Evolutionary conservation across 2,797 vertebrate species (phyloP).

Genomic region (Helicolenus hilgendorfi): DNA sequence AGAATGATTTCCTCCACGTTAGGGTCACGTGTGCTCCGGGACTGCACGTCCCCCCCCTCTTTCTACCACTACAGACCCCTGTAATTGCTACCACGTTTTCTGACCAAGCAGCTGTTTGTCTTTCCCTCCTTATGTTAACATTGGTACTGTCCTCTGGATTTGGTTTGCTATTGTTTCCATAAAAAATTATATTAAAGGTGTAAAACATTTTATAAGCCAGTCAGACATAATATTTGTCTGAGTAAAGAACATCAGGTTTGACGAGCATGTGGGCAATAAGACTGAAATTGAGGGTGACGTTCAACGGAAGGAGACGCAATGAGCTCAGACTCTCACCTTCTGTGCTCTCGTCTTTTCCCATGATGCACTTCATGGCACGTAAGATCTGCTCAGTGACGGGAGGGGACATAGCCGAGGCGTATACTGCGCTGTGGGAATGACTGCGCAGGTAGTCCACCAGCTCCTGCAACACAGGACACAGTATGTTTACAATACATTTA

Average conservation of each 20-base stretch:
- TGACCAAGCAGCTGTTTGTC: conserved; percentile 83
- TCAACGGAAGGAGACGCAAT: not conserved
- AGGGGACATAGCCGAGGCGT: conserved; percentile 94
- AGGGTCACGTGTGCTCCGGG: conserved; percentile 80
- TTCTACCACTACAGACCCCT: conserved; percentile 71
- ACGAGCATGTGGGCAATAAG: not conserved
- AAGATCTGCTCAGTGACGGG: conserved; percentile 93
- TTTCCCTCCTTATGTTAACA: conserved; percentile 76
- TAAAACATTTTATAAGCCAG: conserved; percentile 45
- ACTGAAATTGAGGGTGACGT: conserved; percentile 12
- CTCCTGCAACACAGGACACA: conserved; percentile 85
- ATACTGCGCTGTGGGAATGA: conserved; percentile 94
- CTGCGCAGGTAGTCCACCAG: conserved; percentile 94
- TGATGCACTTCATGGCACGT: conserved; percentile 93
- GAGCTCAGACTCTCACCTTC: conserved; percentile 89
- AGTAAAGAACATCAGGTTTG: conserved; percentile 23
- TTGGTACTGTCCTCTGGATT: conserved; percentile 56
- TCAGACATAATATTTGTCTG: conserved; percentile 50
- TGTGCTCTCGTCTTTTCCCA: conserved; percentile 92
- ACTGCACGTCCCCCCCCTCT: conserved; percentile 40
- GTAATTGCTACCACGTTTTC: conserved; percentile 86
- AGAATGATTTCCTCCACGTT: conserved; percentile 83
- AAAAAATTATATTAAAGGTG: conserved; percentile 60
- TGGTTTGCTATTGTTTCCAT: conserved; percentile 74
- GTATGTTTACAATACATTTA: not conserved